phyloP scores from a whole-genome alignment of 2,888 invertebrate genomes.

The Amphipoea oculea region DNA sequence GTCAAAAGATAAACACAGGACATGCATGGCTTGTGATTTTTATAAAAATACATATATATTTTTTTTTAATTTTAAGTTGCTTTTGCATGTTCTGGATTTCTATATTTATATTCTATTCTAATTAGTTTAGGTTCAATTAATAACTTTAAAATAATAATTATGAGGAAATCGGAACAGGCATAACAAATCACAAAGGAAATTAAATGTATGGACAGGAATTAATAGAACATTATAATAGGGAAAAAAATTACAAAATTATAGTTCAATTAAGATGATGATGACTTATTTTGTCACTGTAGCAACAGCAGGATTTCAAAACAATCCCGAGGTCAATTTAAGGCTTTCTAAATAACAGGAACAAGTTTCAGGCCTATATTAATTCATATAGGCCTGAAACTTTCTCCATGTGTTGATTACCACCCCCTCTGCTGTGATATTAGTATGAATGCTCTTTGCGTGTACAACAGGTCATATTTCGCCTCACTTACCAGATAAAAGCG shows the following conservation, averaged over 20 bases:
- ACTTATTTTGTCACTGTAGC: background rate
- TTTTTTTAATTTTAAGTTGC: background rate
- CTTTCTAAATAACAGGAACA: slow-evolving; percentile 5
- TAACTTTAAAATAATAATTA: background rate
- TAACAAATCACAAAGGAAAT: background rate
- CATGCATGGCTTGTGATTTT: background rate
- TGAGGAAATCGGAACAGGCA: background rate
- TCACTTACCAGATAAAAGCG: slow-evolving; percentile 85
- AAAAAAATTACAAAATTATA: slow-evolving; percentile 5
- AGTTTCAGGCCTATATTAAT: background rate
- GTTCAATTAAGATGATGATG: background rate
- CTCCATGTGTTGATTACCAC: background rate
- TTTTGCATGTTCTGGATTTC: background rate
- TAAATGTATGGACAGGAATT: slow-evolving; percentile 11
- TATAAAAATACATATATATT: background rate
- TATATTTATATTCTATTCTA: background rate
- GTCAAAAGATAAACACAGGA: background rate
- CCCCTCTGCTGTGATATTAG: background rate
- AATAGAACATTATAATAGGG: background rate
- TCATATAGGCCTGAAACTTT: background rate
- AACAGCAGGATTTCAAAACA: background rate
- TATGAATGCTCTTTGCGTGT: background rate
- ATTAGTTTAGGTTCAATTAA: background rate
- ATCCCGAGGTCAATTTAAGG: slow-evolving; percentile 5
- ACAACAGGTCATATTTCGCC: slow-evolving; percentile 31